These are phyloP conservation scores for Tanypteryx hageni DNA, from an alignment of 2,888 invertebrate genomes.

Conservation along the genomic window DNA sequence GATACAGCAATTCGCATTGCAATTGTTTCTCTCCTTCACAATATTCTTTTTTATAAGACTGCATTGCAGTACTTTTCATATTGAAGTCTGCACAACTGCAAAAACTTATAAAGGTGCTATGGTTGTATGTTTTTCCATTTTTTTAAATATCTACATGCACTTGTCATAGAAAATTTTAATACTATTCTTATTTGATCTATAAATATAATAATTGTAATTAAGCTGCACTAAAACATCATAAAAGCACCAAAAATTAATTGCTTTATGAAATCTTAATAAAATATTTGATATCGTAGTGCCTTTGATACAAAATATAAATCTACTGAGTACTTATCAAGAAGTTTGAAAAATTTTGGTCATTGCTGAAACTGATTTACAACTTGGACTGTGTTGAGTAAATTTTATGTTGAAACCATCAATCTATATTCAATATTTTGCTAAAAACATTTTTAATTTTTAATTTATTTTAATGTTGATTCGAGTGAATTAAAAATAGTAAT, in stretches of 20 bases:
- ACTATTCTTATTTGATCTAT: not conserved
- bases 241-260: constrained; percentile 23
- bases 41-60: not conserved
- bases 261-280: constrained; percentile 13
- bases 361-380: no score
- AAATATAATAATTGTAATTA: not conserved
- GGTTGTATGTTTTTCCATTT: not conserved
- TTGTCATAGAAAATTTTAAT: not conserved
- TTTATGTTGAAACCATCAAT: no score
- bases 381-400: no score
- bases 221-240: constrained; percentile 33
- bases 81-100: no score
- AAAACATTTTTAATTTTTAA: no score
- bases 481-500: no score
- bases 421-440: no score
- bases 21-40: not conserved
- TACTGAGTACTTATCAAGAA: no score
- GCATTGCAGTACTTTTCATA: no score
- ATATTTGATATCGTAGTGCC: constrained; percentile 52
- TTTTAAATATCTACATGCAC: not conserved
- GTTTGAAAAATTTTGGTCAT: no score
- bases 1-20: not conserved
- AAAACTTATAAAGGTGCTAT: constrained; percentile 7
- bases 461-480: no score
- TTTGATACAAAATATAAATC: not conserved